Evolutionary conservation across 2,797 vertebrate species (phyloP).

Genomic region (Nyctalus aviator): DNA sequence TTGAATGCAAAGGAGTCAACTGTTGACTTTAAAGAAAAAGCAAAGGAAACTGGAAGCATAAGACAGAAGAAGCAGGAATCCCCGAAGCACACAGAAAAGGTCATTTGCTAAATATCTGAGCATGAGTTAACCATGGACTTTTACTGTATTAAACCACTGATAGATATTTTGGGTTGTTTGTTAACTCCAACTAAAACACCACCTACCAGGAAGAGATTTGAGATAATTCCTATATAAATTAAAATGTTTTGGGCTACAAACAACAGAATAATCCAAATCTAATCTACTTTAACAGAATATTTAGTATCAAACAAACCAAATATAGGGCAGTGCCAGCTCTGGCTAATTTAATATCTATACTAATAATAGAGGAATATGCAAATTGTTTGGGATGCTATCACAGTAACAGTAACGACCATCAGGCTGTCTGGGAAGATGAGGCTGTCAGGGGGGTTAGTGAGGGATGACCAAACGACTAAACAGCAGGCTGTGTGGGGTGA

Average conservation of each 20-base stretch:
- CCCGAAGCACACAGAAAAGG: neutral
- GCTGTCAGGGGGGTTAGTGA: no score
- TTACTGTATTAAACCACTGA: neutral
- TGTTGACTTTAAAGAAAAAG: neutral
- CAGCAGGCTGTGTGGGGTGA: no score
- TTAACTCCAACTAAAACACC: neutral
- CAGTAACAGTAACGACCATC: no score
- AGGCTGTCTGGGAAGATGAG: no score
- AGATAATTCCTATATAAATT: neutral
- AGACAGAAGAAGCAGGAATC: neutral
- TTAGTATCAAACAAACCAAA: neutral
- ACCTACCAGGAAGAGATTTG: neutral
- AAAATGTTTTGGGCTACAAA: neutral
- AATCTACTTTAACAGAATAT: neutral
- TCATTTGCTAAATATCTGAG: neutral
- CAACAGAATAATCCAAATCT: neutral
- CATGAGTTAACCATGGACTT: neutral
- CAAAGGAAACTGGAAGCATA: neutral
- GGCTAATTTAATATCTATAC: neutral
- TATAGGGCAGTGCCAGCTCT: neutral
- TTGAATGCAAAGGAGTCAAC: neutral
- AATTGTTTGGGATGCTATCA: no score
- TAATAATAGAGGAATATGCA: no score
- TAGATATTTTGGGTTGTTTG: slow-evolving; percentile 1
- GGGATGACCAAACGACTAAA: no score